Conservation (phyloP, 2,888 invertebrate species). For the Neoscelio sp. region DNA sequence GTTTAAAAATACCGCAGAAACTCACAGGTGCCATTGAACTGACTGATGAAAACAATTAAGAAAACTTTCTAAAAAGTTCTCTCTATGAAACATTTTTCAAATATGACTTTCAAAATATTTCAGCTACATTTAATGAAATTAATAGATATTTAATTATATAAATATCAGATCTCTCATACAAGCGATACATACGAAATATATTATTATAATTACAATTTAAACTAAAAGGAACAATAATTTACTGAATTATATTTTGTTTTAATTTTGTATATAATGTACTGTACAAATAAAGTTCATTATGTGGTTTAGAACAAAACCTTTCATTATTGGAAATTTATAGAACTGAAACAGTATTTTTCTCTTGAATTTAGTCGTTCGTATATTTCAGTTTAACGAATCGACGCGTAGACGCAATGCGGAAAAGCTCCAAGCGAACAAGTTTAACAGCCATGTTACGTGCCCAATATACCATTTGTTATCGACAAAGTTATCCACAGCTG, state of each 20-base stretch:
- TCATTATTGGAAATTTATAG: constrained; percentile 18
- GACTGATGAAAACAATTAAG: constrained; percentile 30
- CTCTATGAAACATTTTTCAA: no score
- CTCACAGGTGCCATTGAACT: constrained; percentile 38
- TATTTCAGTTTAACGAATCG: constrained; percentile 38
- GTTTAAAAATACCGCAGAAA: constrained; percentile 50
- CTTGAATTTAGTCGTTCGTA: constrained; percentile 19
- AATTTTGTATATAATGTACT: not conserved
- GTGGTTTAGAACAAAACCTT: not conserved
- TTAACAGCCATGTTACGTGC: constrained; percentile 60
- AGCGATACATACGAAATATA: no score
- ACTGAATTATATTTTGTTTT: not conserved
- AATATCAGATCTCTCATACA: no score
- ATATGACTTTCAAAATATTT: no score
- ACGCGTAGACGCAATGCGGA: constrained; percentile 59
- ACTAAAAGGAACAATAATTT: no score
- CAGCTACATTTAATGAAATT: no score
- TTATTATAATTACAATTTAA: no score
- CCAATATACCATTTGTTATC: constrained; percentile 63
- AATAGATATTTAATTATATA: no score
- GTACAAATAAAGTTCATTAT: not conserved
- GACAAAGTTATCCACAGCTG: constrained; percentile 60
- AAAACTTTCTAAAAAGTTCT: no score
- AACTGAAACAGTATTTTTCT: constrained; percentile 30
- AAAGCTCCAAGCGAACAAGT: constrained; percentile 57